Evolutionary conservation across 1,140 invertebrate species (phyloP).

Genomic region (Polyergus mexicanus): DNA sequence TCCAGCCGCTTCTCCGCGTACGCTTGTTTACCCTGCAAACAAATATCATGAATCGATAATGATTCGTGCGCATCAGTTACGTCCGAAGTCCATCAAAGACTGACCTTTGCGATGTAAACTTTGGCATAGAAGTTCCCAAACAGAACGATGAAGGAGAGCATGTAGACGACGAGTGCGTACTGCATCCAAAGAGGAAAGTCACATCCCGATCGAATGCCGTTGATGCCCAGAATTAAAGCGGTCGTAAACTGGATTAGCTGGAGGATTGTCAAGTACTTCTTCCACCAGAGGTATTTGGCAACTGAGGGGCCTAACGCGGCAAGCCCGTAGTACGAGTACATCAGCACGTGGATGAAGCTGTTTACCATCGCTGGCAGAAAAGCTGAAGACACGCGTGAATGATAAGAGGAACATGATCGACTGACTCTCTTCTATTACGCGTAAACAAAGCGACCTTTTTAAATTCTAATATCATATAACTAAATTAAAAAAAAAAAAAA

Average conservation of each 20-base stretch:
- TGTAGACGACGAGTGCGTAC: conserved; percentile 96
- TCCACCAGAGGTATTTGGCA: conserved; percentile 96
- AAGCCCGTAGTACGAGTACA: conserved; percentile 97
- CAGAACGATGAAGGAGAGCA: conserved; percentile 95
- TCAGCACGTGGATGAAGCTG: conserved; percentile 96
- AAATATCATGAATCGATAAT: not conserved
- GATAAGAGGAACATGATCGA: not conserved
- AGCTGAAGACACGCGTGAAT: conserved; percentile 86
- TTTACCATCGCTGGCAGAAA: conserved; percentile 96
- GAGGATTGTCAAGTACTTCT: conserved; percentile 96
- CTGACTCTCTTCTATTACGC: not conserved
- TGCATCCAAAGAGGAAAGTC: conserved; percentile 98
- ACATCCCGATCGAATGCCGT: conserved; percentile 94
- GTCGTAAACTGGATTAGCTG: conserved; percentile 96
- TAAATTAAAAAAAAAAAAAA: too few species aligned
- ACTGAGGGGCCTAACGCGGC: conserved; percentile 93
- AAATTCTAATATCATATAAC: too few species aligned
- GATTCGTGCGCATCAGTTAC: too few species aligned
- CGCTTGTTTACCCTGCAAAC: conserved; percentile 82
- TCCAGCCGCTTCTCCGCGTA: conserved; percentile 79
- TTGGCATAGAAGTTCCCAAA: conserved; percentile 97
- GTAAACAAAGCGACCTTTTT: not conserved
- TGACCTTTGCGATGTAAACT: conserved; percentile 92
- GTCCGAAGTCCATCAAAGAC: not conserved
- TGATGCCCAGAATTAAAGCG: conserved; percentile 93